Evolutionary conservation across 1,140 invertebrate genomes (phyloP).

Genomic region (Elymnias hypermnestra): DNA sequence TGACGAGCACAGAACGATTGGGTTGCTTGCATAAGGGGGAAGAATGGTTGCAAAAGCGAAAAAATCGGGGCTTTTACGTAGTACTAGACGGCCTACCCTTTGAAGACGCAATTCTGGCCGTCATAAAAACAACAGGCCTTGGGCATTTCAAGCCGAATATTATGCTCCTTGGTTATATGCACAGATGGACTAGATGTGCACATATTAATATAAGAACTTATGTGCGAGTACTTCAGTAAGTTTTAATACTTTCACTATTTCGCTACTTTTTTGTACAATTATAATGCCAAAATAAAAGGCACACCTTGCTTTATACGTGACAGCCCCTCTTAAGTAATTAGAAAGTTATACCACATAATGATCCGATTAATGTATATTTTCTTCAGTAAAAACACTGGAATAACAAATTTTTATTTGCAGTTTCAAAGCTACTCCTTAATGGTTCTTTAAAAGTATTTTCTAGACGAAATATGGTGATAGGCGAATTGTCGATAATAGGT

Average conservation of each 20-base stretch:
- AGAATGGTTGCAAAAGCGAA: constrained; percentile 41
- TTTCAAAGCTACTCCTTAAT: too few relatives aligned
- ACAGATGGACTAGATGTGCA: constrained; percentile 86
- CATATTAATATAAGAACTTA: constrained; percentile 86
- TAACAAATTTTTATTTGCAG: too few relatives aligned
- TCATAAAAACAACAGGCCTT: constrained; percentile 87
- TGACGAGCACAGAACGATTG: constrained; percentile 9
- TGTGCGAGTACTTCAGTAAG: constrained; percentile 87
- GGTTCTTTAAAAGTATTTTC: too few relatives aligned
- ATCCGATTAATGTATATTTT: too few relatives aligned
- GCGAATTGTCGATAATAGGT: too few relatives aligned
- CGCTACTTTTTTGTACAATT: too few relatives aligned
- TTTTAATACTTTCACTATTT: too few relatives aligned
- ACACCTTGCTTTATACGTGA: too few relatives aligned
- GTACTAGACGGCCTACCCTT: constrained; percentile 87
- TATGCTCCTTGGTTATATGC: constrained; percentile 94
- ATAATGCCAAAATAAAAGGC: background rate
- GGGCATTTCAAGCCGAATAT: constrained; percentile 95
- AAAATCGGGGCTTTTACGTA: constrained; percentile 90
- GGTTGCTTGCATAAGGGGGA: constrained; percentile 68
- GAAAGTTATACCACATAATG: too few relatives aligned
- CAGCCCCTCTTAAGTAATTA: too few relatives aligned
- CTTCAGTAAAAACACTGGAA: too few relatives aligned
- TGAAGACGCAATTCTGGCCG: constrained; percentile 84
- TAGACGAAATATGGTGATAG: too few relatives aligned